Evolutionary conservation across 1,140 invertebrate genomes (phyloP).

Genomic region (Wasmannia auropunctata): DNA sequence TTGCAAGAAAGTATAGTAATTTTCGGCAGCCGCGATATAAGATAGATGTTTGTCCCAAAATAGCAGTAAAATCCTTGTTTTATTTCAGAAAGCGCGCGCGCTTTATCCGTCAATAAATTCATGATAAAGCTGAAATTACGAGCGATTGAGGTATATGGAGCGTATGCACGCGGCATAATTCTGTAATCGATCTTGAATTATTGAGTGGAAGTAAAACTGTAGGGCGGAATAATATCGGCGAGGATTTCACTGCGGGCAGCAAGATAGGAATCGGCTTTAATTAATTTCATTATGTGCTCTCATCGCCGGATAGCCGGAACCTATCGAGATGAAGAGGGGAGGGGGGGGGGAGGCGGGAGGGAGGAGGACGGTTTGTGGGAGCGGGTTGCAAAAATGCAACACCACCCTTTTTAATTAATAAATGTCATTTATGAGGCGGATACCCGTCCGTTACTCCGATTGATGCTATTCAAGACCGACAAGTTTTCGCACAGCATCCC

Average conservation of each 20-base stretch:
- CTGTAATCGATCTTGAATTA: slow-evolving; percentile 50
- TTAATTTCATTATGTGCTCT: slow-evolving; percentile 48
- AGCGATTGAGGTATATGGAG: slow-evolving; percentile 33
- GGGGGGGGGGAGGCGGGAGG: no score
- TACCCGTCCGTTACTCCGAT: slow-evolving; percentile 34
- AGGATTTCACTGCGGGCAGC: slow-evolving; percentile 9
- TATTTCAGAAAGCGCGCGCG: not conserved
- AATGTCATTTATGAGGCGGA: slow-evolving; percentile 33
- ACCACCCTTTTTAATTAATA: slow-evolving; percentile 49
- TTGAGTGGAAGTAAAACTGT: slow-evolving; percentile 50
- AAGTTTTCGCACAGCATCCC: not conserved
- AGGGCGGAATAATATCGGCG: slow-evolving; percentile 2
- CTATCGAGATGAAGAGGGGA: not conserved
- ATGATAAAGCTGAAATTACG: slow-evolving; percentile 47
- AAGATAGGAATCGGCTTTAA: slow-evolving; percentile 45
- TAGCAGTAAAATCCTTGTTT: slow-evolving; percentile 19
- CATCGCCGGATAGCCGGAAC: slow-evolving; percentile 2
- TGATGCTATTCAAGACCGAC: slow-evolving; percentile 39
- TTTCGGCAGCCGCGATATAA: not conserved
- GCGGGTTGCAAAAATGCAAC: slow-evolving; percentile 8
- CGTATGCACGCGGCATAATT: slow-evolving; percentile 51
- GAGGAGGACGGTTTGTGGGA: not conserved
- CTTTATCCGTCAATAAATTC: slow-evolving; percentile 45
- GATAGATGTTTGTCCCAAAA: not conserved
- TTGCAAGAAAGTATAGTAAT: not conserved